A percentile compares a stretch with the other conserved stretches of the same genome.
phyloP scores from a whole-genome alignment of 2,113 vertebrate species.

The Thamnaconus septentrionalis region DNA sequence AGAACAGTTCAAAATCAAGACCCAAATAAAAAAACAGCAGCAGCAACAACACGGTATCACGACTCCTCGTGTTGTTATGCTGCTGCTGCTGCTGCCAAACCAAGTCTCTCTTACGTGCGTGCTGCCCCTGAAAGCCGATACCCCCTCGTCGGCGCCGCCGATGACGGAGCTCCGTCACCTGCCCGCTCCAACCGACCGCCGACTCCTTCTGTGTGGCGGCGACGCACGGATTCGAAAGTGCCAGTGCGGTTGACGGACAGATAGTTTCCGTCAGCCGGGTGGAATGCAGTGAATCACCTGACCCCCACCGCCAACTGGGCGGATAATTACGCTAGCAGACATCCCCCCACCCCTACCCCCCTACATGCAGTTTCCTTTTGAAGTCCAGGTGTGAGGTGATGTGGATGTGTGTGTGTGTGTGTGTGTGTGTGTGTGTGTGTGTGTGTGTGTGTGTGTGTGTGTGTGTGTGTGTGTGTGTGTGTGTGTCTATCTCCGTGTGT shows the following conservation, averaged over 20 bases:
- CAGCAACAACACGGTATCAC: no score
- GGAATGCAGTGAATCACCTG: constrained; percentile 30
- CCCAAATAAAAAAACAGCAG: no score
- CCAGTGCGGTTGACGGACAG: not conserved
- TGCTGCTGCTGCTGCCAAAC: no score
- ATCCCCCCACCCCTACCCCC: not conserved
- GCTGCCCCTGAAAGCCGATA: no score
- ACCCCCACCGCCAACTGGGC: constrained; percentile 31
- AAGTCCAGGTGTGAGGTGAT: not conserved
- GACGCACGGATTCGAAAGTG: no score
- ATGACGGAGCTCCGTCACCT: constrained; percentile 52
- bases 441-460: not conserved
- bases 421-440: no score
- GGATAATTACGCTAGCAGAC: constrained; percentile 26
- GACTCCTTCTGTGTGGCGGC: no score
- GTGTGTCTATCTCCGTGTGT: no score
- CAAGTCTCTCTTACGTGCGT: no score
- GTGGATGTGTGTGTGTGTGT: not conserved
- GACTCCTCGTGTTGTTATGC: no score
- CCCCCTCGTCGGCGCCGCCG: constrained; percentile 20
- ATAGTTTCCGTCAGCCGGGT: constrained; percentile 24
- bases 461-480: not conserved
- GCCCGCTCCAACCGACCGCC: constrained; percentile 7
- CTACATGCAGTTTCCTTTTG: constrained; percentile 16
- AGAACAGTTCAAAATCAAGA: no score